Evolutionary conservation across 2,113 vertebrate genomes (phyloP).

Genomic region (Cochlearius cochlearius): DNA sequence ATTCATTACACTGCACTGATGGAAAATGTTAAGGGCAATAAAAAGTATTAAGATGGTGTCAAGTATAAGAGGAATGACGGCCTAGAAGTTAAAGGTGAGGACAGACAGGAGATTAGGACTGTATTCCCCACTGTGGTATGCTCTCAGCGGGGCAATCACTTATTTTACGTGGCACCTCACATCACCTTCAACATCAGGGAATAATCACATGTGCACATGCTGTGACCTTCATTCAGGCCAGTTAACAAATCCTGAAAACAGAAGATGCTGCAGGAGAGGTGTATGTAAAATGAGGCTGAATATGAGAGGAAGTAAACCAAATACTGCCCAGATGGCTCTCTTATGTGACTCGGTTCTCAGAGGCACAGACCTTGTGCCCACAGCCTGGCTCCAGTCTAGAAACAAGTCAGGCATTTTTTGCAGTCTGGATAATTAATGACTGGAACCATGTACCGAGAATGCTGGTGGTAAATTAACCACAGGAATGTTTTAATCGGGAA

Average conservation of each 20-base stretch:
- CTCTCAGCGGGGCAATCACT: not conserved
- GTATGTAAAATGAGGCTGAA: not conserved
- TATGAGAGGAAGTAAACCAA: not conserved
- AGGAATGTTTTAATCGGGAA: constrained; percentile 38
- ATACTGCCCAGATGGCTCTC: not conserved
- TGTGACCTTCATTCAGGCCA: not conserved
- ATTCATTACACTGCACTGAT: not conserved
- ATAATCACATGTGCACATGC: not conserved
- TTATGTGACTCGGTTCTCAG: not conserved
- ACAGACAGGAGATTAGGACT: not conserved
- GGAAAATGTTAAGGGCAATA: not conserved
- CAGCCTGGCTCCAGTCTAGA: not conserved
- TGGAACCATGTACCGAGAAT: constrained; percentile 12
- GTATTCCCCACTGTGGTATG: not conserved
- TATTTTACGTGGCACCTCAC: not conserved
- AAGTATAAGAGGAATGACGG: not conserved
- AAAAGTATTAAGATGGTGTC: not conserved
- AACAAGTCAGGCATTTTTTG: constrained; percentile 6
- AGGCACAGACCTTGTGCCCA: not conserved
- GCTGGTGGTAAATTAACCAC: constrained; percentile 13
- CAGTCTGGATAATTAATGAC: not conserved
- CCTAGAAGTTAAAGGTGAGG: not conserved
- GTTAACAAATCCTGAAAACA: not conserved
- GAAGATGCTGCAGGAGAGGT: not conserved
- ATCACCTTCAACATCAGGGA: not conserved